These are phyloP conservation scores for Proterorhinus semilunaris DNA, from an alignment of 2,113 vertebrate genomes.

Conservation along the genomic window DNA sequence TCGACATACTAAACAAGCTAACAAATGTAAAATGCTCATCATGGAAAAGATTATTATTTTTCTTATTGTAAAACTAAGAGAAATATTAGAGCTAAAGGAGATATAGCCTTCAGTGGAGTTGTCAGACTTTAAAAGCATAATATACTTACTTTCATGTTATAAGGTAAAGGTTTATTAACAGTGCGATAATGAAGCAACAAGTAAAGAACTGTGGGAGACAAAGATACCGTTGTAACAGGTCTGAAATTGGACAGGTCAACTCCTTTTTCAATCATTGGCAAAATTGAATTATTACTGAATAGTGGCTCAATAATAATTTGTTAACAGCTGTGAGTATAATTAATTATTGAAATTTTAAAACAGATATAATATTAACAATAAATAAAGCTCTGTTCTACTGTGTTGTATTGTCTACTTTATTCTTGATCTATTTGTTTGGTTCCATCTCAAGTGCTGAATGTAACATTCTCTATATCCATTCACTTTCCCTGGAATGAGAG, in stretches of 20 bases:
- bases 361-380: not conserved
- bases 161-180: slow-evolving; percentile 2
- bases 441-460: not conserved
- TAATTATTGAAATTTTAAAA: no score
- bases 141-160: not conserved
- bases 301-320: no score
- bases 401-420: not conserved
- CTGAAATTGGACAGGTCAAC: no score
- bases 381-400: not conserved
- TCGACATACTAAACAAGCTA: no score
- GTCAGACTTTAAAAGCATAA: not conserved
- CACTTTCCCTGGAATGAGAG: slow-evolving; percentile 39
- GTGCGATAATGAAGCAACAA: slow-evolving; percentile 3
- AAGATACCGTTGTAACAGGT: not conserved
- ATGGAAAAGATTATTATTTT: no score
- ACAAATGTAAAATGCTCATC: no score
- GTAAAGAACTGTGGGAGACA: not conserved
- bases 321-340: no score
- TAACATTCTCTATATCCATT: slow-evolving; percentile 15
- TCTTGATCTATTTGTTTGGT: slow-evolving; percentile 9
- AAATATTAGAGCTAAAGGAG: not conserved
- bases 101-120: not conserved
- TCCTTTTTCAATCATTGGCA: no score
- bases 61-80: not conserved
- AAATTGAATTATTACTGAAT: no score